A percentile compares a stretch with the other conserved stretches of the same genome.
These are phyloP conservation scores for Pelochelys cantorii DNA, from an alignment of 2,797 vertebrate genomes.

Conservation along the genomic window DNA sequence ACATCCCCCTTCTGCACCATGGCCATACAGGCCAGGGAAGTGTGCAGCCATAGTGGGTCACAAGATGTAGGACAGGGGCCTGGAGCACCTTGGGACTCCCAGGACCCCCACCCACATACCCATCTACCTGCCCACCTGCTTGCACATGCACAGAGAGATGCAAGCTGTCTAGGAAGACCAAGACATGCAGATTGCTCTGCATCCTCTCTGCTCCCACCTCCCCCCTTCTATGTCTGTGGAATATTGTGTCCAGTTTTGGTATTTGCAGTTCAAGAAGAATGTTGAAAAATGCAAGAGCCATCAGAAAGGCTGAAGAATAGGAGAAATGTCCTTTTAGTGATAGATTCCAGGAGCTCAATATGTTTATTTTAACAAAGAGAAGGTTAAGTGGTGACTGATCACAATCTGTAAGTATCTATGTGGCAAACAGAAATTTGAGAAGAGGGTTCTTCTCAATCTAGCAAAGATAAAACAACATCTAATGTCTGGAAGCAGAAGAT, in stretches of 20 bases:
- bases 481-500: neutral
- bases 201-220: too few species aligned
- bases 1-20: too few species aligned
- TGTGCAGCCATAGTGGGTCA: too few species aligned
- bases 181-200: too few species aligned
- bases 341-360: neutral
- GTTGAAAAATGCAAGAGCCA: neutral
- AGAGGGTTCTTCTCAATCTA: neutral
- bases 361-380: neutral
- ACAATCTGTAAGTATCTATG: neutral
- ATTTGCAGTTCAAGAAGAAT: neutral
- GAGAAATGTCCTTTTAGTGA: neutral
- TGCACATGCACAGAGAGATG: too few species aligned
- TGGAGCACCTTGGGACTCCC: too few species aligned
- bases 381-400: neutral
- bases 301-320: neutral
- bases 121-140: too few species aligned
- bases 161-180: too few species aligned
- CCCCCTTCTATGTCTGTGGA: too few species aligned
- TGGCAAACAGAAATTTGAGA: neutral
- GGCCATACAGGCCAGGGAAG: too few species aligned
- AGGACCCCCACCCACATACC: too few species aligned
- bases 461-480: neutral
- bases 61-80: too few species aligned
- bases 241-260: neutral